Percentiles rank a stretch among this genome's conserved stretches.
Evolutionary conservation across 2,113 vertebrate genomes (phyloP).

Genomic region (Xenopus tropicalis): DNA sequence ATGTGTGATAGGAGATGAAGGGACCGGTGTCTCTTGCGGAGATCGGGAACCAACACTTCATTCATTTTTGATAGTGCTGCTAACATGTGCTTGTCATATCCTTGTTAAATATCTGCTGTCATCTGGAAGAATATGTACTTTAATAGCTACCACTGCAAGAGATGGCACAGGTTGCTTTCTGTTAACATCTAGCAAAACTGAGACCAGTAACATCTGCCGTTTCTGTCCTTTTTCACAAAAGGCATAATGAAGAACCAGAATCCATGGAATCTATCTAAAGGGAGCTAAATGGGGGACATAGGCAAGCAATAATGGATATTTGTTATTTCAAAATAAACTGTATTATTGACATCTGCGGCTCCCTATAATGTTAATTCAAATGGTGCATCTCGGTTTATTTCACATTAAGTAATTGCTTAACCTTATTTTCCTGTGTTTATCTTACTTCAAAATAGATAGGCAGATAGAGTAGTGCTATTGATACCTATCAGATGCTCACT

Average conservation of each 20-base stretch:
- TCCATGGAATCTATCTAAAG: too few species aligned
- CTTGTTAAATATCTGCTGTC: background rate
- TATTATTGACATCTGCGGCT: too few species aligned
- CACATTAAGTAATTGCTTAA: too few species aligned
- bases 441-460: too few species aligned
- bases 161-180: background rate
- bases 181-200: background rate
- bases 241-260: background rate
- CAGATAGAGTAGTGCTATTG: too few species aligned
- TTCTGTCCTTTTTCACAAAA: background rate
- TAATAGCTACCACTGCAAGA: background rate
- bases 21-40: background rate
- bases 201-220: background rate
- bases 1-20: background rate
- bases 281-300: too few species aligned
- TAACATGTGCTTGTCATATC: slow-evolving; percentile 4
- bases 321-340: too few species aligned
- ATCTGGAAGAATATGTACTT: background rate
- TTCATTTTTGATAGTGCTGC: slow-evolving; percentile 1
- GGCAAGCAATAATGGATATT: too few species aligned
- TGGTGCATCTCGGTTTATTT: too few species aligned
- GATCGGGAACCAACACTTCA: background rate
- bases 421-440: too few species aligned
- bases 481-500: too few species aligned
- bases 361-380: too few species aligned